Evolutionary conservation across 2,888 invertebrate species (phyloP).

Genomic region (Dione vanillae): DNA sequence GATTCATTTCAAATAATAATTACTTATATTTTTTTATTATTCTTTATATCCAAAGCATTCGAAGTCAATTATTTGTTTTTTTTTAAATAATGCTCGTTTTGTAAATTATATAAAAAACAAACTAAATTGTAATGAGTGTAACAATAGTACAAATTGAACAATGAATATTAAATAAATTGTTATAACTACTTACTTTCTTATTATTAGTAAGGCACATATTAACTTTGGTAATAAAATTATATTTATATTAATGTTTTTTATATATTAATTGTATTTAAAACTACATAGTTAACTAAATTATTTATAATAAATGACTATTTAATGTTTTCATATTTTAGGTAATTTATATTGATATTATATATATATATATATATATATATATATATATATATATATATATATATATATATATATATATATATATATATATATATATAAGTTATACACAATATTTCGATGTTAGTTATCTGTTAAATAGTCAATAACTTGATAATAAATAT

Average conservation of each 20-base stretch:
- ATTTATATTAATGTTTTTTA: conserved; percentile 33
- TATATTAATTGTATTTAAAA: conserved; percentile 24
- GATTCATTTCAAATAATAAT: no score
- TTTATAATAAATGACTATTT: conserved; percentile 26
- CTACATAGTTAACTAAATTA: conserved; percentile 21
- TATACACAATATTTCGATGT: conserved; percentile 37
- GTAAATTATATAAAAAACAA: neutral
- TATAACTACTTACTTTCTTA: conserved; percentile 55
- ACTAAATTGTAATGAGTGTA: neutral
- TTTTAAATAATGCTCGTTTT: neutral
- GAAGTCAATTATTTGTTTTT: neutral
- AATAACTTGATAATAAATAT: conserved; percentile 60
- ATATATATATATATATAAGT: neutral
- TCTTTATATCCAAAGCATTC: no score
- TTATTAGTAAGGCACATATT: conserved; percentile 68
- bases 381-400: neutral
- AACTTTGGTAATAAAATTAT: conserved; percentile 56
- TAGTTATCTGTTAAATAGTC: conserved; percentile 50
- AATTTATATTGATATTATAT: neutral
- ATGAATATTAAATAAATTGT: conserved; percentile 26
- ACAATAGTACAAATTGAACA: conserved; percentile 15
- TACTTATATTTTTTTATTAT: no score
- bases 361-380: conserved; percentile 7
- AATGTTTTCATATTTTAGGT: neutral
- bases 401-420: neutral